Evolutionary conservation across 2,113 vertebrate species (phyloP).

Genomic region (Hemichromis elongatus): DNA sequence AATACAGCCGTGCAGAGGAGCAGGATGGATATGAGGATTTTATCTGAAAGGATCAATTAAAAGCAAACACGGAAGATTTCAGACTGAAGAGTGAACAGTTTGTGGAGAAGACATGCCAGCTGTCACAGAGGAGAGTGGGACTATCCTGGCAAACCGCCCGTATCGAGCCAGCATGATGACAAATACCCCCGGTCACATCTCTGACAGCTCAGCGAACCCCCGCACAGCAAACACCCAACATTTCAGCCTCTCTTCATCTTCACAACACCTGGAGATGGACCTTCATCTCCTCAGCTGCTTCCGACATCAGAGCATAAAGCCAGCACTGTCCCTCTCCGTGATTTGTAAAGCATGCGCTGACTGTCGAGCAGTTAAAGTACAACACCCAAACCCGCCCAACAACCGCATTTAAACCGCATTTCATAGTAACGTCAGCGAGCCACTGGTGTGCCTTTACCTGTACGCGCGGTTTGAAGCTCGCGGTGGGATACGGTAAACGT

Average conservation of each 20-base stretch:
- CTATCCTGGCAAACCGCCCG: not conserved
- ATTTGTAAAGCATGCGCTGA: not conserved
- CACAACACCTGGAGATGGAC: not conserved
- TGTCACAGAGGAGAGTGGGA: not conserved
- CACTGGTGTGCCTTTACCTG: conserved; percentile 70
- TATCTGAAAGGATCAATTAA: not conserved
- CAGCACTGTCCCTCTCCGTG: not conserved
- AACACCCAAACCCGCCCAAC: not conserved
- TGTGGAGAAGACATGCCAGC: not conserved
- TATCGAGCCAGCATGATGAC: conserved; percentile 2
- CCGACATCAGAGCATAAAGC: not conserved
- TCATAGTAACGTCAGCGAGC: not conserved
- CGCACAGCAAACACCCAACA: not conserved
- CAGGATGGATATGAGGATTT: not conserved
- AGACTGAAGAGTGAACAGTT: not conserved
- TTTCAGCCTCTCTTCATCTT: not conserved
- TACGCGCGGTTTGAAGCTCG: conserved; percentile 90
- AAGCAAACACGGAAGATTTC: not conserved
- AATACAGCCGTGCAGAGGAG: not conserved
- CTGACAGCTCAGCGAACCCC: not conserved
- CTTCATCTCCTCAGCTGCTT: not conserved
- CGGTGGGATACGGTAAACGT: conserved; percentile 91
- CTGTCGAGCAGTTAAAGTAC: not conserved
- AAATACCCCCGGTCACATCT: not conserved
- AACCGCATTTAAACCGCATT: not conserved